Base-by-base conservation (phyloP, 2,113 vertebrate species). In the Mus spicilegus region DNA sequence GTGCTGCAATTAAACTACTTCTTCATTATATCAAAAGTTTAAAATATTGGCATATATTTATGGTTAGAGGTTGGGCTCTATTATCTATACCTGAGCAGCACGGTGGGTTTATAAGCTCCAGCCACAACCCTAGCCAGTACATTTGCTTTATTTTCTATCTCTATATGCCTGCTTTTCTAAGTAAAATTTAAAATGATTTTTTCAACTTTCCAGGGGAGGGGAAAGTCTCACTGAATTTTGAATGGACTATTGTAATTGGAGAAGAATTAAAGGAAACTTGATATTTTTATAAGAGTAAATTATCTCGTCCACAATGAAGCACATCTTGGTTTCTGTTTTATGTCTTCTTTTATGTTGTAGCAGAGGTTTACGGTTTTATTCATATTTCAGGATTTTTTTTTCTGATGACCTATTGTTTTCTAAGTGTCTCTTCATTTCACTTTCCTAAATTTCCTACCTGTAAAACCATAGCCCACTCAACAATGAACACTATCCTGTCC, bases 211-310 rank as follows among this genome's bases (percentile, higher is more conserved):
- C 28, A 28, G 10, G 4, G 12, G 6, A 0, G 1, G 7, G 33
- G 54, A n/a, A 61, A 61, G 28, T n/a, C 5, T 75, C 73, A 49
- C 1, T n/a, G 65, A 65, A 75, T 88, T 92, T 49, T 90, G 9
- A 94, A 70, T 24, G 17, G 24, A 58, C 3, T 58, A 28, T 67
- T 54, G 46, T 75, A 82, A 87, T n/a, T 87, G 54, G 89, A 42
- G 54, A 67, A 89, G 89, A 63, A 7, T 51, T 28, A 89, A 78
- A 84, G 69, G 70, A 65, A n/a, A 82, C 58, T 73, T 82, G 87
- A 75, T n/a, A 91, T 91, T 96, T 86, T 42, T 39, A 2, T 91
- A 77, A 89, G 36, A 95, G 26, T 75, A 30, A 75, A 87, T 75
- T 51, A 69, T 77, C 28, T 58, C 78, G 90, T 70, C 39, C 61